Evolutionary conservation across 2,113 vertebrate species (phyloP).

Genomic region (Lontra canadensis): DNA sequence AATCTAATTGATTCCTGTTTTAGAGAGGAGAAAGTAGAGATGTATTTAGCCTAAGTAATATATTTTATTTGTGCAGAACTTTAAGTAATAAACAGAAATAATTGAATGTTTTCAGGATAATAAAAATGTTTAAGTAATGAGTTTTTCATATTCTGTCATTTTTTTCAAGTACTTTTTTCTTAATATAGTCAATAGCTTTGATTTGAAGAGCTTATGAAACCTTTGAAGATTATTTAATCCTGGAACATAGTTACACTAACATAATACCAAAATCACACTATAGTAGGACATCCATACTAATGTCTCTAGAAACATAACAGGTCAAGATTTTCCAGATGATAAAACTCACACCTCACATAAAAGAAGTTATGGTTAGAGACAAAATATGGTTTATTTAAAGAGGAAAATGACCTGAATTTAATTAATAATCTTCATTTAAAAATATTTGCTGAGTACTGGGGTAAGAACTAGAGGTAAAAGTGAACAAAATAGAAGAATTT

Average conservation of each 20-base stretch:
- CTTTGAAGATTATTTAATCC: slow-evolving; percentile 7
- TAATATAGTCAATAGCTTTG: neutral
- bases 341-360: neutral
- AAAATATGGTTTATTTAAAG: slow-evolving; percentile 33
- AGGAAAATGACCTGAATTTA: neutral
- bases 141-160: slow-evolving; percentile 25
- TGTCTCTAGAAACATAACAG: neutral
- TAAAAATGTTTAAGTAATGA: neutral
- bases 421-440: slow-evolving; percentile 39
- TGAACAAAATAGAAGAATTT: neutral
- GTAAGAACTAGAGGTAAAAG: neutral
- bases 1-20: slow-evolving; percentile 22
- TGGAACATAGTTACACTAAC: neutral
- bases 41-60: neutral
- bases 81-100: slow-evolving; percentile 32
- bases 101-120: neutral
- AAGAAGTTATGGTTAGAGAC: slow-evolving; percentile 17
- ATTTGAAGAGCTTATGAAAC: slow-evolving; percentile 35
- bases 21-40: neutral
- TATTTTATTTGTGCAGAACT: neutral
- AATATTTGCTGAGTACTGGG: neutral
- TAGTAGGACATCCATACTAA: neutral
- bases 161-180: slow-evolving; percentile 37
- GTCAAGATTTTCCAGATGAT: neutral
- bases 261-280: neutral